phyloP scores from a whole-genome alignment of 2,888 invertebrate species.

The Cheilosia grossa region DNA sequence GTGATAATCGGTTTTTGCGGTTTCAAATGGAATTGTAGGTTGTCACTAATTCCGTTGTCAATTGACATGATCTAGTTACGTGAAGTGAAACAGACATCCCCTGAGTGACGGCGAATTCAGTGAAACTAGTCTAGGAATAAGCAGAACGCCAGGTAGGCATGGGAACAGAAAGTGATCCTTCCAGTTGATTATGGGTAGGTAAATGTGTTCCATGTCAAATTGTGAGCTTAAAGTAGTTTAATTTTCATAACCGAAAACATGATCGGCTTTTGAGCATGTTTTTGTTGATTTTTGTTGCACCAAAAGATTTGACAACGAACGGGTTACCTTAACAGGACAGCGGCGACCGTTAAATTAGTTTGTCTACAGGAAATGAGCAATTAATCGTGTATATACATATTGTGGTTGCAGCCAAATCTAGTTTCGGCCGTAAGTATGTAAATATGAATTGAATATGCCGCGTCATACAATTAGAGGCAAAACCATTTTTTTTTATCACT shows the following conservation, averaged over 20 bases:
- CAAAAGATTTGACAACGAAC: neutral
- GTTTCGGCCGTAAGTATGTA: neutral
- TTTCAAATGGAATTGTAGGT: constrained; percentile 50
- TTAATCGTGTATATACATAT: constrained; percentile 26
- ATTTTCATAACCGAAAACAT: neutral
- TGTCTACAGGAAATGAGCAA: constrained; percentile 15
- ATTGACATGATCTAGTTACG: constrained; percentile 50
- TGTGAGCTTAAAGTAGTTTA: neutral
- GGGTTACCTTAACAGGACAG: neutral
- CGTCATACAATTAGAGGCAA: neutral
- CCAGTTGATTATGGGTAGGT: constrained; percentile 2
- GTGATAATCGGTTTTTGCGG: constrained; percentile 29
- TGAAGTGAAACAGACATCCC: constrained; percentile 43
- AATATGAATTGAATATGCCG: neutral
- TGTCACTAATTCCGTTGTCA: constrained; percentile 50
- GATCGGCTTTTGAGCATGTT: too few relatives aligned
- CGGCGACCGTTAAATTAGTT: neutral
- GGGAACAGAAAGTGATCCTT: constrained; percentile 45
- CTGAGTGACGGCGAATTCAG: constrained; percentile 24
- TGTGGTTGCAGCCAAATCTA: neutral
- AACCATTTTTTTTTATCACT: too few relatives aligned
- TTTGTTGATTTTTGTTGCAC: neutral
- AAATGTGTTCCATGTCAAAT: constrained; percentile 1
- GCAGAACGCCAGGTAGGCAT: constrained; percentile 9
- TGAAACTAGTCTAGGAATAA: constrained; percentile 38